Evolutionary conservation across 2,797 vertebrate species (phyloP).

Genomic region (Coendou prehensilis): DNA sequence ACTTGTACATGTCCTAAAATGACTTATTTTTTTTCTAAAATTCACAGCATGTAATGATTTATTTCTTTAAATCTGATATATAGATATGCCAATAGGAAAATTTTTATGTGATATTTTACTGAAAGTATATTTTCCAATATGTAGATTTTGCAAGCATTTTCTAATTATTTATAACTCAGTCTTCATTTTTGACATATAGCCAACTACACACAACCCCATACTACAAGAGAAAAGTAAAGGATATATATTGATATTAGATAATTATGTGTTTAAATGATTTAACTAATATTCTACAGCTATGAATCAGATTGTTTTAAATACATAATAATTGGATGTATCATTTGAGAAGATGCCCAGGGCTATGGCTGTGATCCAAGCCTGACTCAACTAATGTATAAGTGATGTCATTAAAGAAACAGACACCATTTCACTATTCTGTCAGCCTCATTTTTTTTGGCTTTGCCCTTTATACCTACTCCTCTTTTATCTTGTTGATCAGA

Average conservation of each 20-base stretch:
- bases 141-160: background rate
- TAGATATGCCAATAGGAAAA: background rate
- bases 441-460: background rate
- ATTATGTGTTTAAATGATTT: conserved; percentile 13
- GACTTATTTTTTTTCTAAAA: background rate
- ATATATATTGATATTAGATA: background rate
- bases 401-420: background rate
- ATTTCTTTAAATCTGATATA: background rate
- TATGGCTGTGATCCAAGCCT: background rate
- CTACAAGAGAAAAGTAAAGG: background rate
- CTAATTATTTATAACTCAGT: background rate
- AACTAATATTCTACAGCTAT: background rate
- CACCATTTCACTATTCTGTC: background rate
- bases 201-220: background rate
- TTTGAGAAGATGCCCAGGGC: background rate
- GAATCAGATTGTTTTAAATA: background rate
- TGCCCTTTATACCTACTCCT: background rate
- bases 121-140: conserved; percentile 22
- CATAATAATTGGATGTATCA: background rate
- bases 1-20: conserved; percentile 40
- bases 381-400: background rate
- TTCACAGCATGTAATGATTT: conserved; percentile 45
- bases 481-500: background rate
- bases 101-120: background rate
- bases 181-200: background rate